Evolutionary conservation across 2,888 invertebrate genomes (phyloP).

Genomic region (Sesamia inferens): DNA sequence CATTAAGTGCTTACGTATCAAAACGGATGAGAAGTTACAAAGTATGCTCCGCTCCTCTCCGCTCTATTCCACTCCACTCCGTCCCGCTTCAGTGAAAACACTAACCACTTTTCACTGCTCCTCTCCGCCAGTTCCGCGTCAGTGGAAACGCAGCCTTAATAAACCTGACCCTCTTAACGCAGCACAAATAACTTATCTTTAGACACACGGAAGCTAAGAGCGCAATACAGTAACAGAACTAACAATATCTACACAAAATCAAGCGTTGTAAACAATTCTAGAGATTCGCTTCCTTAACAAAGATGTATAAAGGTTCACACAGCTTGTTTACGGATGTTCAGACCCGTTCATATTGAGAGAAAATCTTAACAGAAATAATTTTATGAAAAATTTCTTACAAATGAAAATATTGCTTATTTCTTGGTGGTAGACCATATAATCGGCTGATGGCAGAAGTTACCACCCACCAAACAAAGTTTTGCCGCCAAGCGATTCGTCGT

Average conservation of each 20-base stretch:
- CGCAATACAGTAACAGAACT: constrained; percentile 30
- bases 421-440: too few species aligned
- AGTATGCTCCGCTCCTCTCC: too few species aligned
- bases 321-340: constrained; percentile 53
- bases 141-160: neutral
- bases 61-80: too few species aligned
- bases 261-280: constrained; percentile 61
- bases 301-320: constrained; percentile 46
- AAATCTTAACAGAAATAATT: neutral
- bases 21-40: too few species aligned
- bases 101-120: too few species aligned
- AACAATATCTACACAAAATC: constrained; percentile 63
- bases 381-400: neutral
- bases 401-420: neutral
- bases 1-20: too few species aligned
- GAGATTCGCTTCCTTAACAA: constrained; percentile 53
- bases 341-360: constrained; percentile 26
- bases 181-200: constrained; percentile 44
- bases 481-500: too few species aligned
- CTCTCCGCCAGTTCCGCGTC: too few species aligned
- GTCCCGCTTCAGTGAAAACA: too few species aligned
- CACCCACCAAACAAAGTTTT: too few species aligned
- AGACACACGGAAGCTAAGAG: constrained; percentile 42
- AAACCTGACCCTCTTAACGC: neutral
- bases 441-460: too few species aligned